Percentiles rank a stretch among this genome's conserved stretches.
phyloP scores from a whole-genome alignment of 1,140 invertebrate genomes.

The Oryzaephilus surinamensis region DNA sequence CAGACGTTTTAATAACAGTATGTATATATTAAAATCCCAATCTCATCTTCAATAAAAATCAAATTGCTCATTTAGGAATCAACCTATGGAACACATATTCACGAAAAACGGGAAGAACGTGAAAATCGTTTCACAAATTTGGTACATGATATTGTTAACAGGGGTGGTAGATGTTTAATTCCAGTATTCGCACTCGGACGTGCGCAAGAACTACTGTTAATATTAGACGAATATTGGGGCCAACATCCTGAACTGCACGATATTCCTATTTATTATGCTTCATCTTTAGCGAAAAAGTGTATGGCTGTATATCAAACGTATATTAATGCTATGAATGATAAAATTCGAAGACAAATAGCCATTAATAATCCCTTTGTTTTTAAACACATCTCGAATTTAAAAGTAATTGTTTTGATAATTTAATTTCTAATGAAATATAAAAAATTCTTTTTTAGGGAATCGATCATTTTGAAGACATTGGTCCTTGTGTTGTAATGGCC shows the following conservation, averaged over 20 bases:
- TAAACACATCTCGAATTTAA: constrained; percentile 96
- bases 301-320: constrained; percentile 99
- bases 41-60: neutral
- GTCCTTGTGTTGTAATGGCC: constrained; percentile 98
- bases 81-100: constrained; percentile 98
- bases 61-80: constrained; percentile 61
- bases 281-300: constrained; percentile 97
- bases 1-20: constrained; percentile 93
- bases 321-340: constrained; percentile 98
- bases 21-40: constrained; percentile 21
- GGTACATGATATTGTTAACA: constrained; percentile 90
- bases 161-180: constrained; percentile 94
- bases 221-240: constrained; percentile 98
- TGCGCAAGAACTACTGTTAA: constrained; percentile 92
- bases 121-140: constrained; percentile 90
- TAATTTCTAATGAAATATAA: too few species aligned
- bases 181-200: constrained; percentile 97
- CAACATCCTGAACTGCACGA: constrained; percentile 97
- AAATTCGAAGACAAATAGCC: constrained; percentile 90
- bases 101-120: constrained; percentile 94
- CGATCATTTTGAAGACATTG: constrained; percentile 98
- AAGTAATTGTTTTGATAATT: constrained; percentile 45
- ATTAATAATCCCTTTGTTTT: constrained; percentile 99
- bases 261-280: constrained; percentile 99
- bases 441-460: constrained; percentile 85